These are phyloP conservation scores for Tenualosa thibaudeaui DNA, from an alignment of 2,797 vertebrate species.

Conservation along the genomic window DNA sequence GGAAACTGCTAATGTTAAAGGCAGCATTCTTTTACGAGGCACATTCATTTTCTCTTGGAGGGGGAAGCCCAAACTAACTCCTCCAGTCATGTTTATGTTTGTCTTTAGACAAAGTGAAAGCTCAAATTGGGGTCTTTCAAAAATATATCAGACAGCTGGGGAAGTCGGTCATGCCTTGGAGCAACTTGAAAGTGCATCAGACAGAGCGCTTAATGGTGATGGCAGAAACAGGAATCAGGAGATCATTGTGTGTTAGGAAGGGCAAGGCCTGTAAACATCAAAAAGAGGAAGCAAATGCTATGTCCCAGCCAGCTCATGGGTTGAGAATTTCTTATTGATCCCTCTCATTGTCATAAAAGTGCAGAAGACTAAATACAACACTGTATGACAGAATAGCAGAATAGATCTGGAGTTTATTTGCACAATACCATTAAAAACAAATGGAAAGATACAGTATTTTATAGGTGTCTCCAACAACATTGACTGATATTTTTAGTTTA, in stretches of 20 bases:
- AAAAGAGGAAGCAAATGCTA: neutral
- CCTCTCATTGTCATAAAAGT: neutral
- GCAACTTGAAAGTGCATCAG: constrained; percentile 43
- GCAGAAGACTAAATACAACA: neutral
- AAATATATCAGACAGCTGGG: constrained; percentile 44
- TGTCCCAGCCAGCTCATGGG: neutral
- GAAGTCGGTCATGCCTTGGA: constrained; percentile 48
- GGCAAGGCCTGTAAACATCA: neutral
- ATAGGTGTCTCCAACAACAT: neutral
- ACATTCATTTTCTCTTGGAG: constrained; percentile 16
- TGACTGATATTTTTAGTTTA: neutral
- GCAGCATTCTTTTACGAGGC: constrained; percentile 24
- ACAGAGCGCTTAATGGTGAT: constrained; percentile 44
- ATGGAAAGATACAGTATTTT: too few relatives aligned
- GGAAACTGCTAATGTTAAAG: constrained; percentile 18
- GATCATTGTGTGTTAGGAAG: constrained; percentile 26
- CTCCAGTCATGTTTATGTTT: constrained; percentile 33
- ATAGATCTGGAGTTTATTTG: neutral
- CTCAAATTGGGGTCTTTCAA: constrained; percentile 40
- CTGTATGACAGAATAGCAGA: neutral
- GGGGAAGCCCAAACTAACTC: neutral
- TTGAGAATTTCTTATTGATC: neutral
- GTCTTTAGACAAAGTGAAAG: constrained; percentile 23
- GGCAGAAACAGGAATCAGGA: constrained; percentile 48
- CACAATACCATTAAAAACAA: neutral